Evolutionary conservation across 2,888 invertebrate species (phyloP).

Genomic region (Zootermopsis nevadensis): DNA sequence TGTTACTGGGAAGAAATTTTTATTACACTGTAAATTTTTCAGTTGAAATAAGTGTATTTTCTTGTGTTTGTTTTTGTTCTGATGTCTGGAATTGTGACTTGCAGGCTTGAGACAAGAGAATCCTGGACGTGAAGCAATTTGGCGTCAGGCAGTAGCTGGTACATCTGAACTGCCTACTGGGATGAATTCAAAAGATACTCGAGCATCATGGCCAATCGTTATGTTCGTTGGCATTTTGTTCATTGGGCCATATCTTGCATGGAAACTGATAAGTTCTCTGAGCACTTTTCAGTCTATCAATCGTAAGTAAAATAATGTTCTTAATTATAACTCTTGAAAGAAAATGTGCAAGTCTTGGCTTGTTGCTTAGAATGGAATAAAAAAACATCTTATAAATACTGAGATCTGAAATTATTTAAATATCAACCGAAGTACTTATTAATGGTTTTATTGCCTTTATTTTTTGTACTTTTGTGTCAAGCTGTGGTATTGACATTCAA

Average conservation of each 20-base stretch:
- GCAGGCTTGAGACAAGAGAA: slow-evolving; percentile 59
- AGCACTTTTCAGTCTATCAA: background rate
- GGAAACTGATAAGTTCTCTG: slow-evolving; percentile 74
- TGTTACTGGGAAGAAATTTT: no score
- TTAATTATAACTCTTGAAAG: no score
- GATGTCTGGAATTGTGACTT: slow-evolving; percentile 26
- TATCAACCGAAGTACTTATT: no score
- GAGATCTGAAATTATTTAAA: no score
- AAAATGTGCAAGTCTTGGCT: no score
- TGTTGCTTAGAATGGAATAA: no score
- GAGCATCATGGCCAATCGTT: slow-evolving; percentile 86
- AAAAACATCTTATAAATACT: no score
- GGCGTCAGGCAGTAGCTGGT: slow-evolving; percentile 64
- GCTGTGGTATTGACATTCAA: no score
- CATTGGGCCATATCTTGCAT: slow-evolving; percentile 92
- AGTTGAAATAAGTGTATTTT: no score
- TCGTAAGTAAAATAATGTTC: slow-evolving; percentile 3
- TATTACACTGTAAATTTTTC: no score
- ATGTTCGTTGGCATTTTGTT: slow-evolving; percentile 90
- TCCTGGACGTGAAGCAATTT: slow-evolving; percentile 59
- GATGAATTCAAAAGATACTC: slow-evolving; percentile 54
- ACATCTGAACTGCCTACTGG: slow-evolving; percentile 56
- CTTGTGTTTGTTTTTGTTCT: background rate
- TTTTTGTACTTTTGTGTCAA: no score
- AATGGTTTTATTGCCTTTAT: no score